These are phyloP conservation scores for Coreoperca whiteheadi DNA, from an alignment of 2,113 vertebrate genomes.

Conservation along the genomic window DNA sequence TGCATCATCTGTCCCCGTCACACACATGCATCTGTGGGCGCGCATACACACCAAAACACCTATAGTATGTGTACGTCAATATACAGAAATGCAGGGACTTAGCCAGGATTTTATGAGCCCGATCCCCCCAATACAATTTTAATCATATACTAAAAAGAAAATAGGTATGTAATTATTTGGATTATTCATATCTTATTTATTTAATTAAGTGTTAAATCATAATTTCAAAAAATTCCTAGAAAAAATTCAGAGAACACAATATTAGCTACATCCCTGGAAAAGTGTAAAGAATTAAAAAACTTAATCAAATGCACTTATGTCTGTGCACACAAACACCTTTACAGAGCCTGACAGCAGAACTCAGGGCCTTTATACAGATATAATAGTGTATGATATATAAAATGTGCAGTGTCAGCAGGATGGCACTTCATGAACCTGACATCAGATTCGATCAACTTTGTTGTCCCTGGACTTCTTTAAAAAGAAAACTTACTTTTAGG, in stretches of 20 bases:
- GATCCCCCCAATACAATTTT: not conserved
- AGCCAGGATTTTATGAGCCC: not conserved
- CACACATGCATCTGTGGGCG: not conserved
- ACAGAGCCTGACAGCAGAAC: not conserved
- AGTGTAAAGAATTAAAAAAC: not conserved
- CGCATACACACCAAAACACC: too few relatives aligned
- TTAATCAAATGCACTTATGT: not conserved
- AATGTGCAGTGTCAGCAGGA: slow-evolving; percentile 12
- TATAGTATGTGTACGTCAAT: too few relatives aligned
- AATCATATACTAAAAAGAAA: not conserved
- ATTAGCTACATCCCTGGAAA: not conserved
- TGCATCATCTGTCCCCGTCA: slow-evolving; percentile 13
- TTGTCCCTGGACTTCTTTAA: slow-evolving; percentile 11
- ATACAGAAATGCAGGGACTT: not conserved
- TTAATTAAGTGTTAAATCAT: not conserved
- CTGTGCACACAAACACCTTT: not conserved
- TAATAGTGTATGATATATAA: not conserved
- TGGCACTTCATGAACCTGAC: not conserved
- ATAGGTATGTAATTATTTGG: not conserved
- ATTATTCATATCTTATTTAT: not conserved
- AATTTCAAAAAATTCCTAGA: not conserved
- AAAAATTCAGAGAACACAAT: not conserved
- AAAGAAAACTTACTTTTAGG: slow-evolving; percentile 10
- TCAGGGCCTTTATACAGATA: not conserved
- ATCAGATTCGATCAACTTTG: slow-evolving; percentile 23